Base-by-base conservation (phyloP, 2,888 invertebrate species). In the Crepidodera aurea region DNA sequence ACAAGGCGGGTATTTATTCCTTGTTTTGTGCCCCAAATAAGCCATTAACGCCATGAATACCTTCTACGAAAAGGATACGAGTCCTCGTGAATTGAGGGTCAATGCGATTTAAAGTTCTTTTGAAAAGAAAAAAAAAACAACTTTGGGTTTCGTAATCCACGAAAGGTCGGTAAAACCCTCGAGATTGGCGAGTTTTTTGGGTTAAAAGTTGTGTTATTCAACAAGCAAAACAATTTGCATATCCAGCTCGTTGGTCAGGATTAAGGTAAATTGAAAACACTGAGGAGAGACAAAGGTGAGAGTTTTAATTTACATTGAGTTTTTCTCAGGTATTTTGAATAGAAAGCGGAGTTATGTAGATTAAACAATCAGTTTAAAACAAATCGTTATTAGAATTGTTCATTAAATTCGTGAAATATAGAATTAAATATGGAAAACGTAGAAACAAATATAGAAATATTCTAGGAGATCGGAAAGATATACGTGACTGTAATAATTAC, bases 11-110 rank as follows among this genome's bases (percentile, higher is more conserved):
- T 55, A 32, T 61, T 40, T 50, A 32, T 55, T 29, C n/a, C 34
- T 29, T 19, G 46, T 60, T 60, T 60, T 60, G 60, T 55, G 55
- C 34, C 29, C 27, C 19, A 55, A 32, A 60, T 55, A 42, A 44
- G 32, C 48, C 39, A 54, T 60, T 60, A 37, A 27, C 7, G 16
- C 40, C n/a, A 5, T 27, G 39, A 53, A 19, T 16, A 25, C 39
- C 7, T 29, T 7, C 18, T 29, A 7, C 2, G 12, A 12, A 42
- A 44, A 42, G 32, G 32, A 54, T 54, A 44, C 42, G 18, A 40
- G 18, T 40, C 18, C 46, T 27, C 8, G 15, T 16, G 39, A 27
- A 48, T 48, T 27, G 25, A 27, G 22, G 57, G 57, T 57, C 48
- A 57, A 57, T 57, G 27, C 22, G 37, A 48, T 56, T 48, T 56